Conservation (phyloP, 2,113 vertebrate genomes). For the Brachyhypopomus gauderio region DNA sequence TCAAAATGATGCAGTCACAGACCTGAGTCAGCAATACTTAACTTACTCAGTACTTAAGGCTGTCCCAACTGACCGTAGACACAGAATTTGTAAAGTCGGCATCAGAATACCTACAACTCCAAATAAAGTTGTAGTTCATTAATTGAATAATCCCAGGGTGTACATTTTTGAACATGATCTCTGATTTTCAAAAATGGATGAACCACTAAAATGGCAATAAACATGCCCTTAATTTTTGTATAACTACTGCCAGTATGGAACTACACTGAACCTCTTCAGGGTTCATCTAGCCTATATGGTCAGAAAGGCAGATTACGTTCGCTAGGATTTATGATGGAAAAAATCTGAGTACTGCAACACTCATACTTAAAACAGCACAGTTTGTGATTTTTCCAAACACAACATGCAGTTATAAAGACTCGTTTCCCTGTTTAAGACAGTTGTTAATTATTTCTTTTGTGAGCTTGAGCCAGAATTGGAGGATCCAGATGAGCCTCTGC, state of each 20-base stretch:
- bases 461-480: slow-evolving; percentile 97
- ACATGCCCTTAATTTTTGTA: slow-evolving; percentile 13
- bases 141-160: background rate
- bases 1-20: slow-evolving; percentile 46
- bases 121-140: slow-evolving; percentile 21
- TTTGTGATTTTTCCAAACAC: slow-evolving; percentile 62
- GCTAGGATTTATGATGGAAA: slow-evolving; percentile 42
- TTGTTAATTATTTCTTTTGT: slow-evolving; percentile 91
- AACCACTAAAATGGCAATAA: background rate
- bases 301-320: slow-evolving; percentile 47
- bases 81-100: slow-evolving; percentile 25
- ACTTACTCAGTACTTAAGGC: background rate
- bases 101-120: background rate
- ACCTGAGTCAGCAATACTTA: slow-evolving; percentile 19
- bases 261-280: slow-evolving; percentile 4
- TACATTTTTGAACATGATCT: background rate
- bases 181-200: background rate
- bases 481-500: slow-evolving; percentile 90
- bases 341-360: slow-evolving; percentile 59
- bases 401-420: slow-evolving; percentile 73
- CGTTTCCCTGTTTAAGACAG: slow-evolving; percentile 58
- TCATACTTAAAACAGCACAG: slow-evolving; percentile 65
- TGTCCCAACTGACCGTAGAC: slow-evolving; percentile 21
- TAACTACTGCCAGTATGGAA: slow-evolving; percentile 3
- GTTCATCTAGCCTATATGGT: slow-evolving; percentile 35